Conservation (phyloP, 2,797 vertebrate genomes). For the Gallinago stenura region DNA sequence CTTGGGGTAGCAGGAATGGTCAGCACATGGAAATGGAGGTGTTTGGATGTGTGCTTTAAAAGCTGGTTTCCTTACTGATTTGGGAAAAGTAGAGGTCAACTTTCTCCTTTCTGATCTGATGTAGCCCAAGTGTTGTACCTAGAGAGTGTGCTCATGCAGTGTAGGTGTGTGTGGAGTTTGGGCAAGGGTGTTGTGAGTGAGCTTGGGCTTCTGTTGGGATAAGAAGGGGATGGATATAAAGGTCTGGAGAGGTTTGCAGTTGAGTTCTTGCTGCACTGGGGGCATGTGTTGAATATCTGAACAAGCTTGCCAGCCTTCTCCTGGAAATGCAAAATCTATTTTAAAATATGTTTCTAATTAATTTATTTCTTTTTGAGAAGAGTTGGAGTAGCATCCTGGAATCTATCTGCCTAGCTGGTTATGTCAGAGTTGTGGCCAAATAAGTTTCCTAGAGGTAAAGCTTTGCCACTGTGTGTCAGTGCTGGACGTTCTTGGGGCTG, state of each 20-base stretch:
- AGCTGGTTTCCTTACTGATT: neutral
- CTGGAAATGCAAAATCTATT: neutral
- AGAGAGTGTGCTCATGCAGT: neutral
- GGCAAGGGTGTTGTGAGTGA: neutral
- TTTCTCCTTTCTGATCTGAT: neutral
- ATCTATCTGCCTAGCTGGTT: neutral
- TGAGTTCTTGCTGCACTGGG: neutral
- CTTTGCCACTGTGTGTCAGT: neutral
- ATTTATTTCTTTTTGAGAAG: neutral
- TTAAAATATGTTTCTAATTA: neutral
- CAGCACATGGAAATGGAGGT: neutral
- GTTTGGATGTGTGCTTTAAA: neutral
- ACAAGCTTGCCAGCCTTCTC: neutral
- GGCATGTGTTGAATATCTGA: neutral
- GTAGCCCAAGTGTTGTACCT: neutral
- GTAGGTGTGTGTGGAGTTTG: neutral
- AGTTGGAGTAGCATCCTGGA: neutral
- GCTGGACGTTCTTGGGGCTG: accelerated
- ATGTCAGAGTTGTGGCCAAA: neutral
- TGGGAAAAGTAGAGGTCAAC: neutral
- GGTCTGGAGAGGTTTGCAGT: neutral
- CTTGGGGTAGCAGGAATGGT: neutral
- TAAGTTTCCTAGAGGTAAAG: neutral
- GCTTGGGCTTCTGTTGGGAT: neutral
- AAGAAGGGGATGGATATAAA: neutral